Evolutionary conservation across 2,888 invertebrate species (phyloP), one percentile per base, ranked within the genome.

Genomic region (Meliscaeva auricollis): DNA sequence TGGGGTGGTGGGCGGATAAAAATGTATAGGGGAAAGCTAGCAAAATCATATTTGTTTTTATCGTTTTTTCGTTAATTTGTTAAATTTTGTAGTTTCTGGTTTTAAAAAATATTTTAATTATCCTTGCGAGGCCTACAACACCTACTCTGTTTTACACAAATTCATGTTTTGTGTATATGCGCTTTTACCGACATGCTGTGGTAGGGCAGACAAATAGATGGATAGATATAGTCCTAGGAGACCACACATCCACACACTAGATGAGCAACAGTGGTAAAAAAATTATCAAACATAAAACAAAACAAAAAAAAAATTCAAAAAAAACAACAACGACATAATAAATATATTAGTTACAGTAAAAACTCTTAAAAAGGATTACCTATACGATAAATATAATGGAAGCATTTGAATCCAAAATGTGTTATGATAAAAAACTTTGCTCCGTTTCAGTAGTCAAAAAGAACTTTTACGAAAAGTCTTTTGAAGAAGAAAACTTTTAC

Each of bases 51-150:
- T 17, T 48, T 48, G 48, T 17, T 20, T 22, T 6, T 13, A 15
- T 62, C 17, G 48, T 26, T 62, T 44, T 44, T 60, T 76, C n/a
- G 52, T 69, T 52, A 76, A 69, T 69, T 69, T 66, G 56, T 66
- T 75, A 75, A 56, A 66, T 50, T 74, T 41, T 66, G 48, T 58
- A 68, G 48, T 76, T 58, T 44, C 52, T 50, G 60, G 60, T 69
- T 52, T 76, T 38, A 60, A 22, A 20, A 62, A 69, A 69, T 69
- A 77, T 62, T 69, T 69, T 60, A 32, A 52, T 32, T 52, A 60
- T 74, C 46, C 20, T 32, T 3, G 30, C 30, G 8, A 26, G n/a
- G n/a, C n/a, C n/a, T n/a, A n/a, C n/a, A n/a, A n/a, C n/a, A 26
- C 26, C 26, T 26, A 4, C 8, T 52, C n/a, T 52, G 52, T 52